A percentile compares a stretch with the other conserved stretches of the same genome.
Conservation (phyloP, 2,888 invertebrate genomes). For the Euzetes globulus region DNA sequence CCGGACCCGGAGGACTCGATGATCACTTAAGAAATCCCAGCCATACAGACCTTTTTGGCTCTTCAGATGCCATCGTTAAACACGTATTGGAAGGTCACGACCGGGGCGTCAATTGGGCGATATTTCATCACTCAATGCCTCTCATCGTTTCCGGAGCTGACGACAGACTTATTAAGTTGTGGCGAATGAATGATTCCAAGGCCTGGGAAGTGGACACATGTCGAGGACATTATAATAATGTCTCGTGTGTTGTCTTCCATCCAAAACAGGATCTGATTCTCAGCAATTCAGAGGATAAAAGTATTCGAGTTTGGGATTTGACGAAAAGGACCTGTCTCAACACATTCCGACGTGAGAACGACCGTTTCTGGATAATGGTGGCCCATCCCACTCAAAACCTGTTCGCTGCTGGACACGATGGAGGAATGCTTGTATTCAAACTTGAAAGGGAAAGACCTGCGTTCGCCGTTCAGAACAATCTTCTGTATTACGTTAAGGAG, state of each 20-base stretch:
- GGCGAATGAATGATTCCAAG: constrained; percentile 98
- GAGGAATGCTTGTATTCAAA: constrained; percentile 87
- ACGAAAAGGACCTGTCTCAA: constrained; percentile 83
- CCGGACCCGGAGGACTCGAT: constrained; percentile 73
- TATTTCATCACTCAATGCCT: constrained; percentile 89
- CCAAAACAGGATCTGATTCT: constrained; percentile 91
- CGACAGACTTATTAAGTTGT: constrained; percentile 91
- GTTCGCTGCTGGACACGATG: constrained; percentile 99
- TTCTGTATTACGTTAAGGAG: constrained; percentile 93
- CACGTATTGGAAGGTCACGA: constrained; percentile 65
- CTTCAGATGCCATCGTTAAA: constrained; percentile 60
- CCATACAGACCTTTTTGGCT: constrained; percentile 86
- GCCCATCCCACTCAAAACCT: constrained; percentile 90
- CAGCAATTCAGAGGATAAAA: constrained; percentile 95
- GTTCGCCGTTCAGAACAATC: constrained; percentile 83
- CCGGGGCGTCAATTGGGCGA: constrained; percentile 97
- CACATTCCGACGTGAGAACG: constrained; percentile 86
- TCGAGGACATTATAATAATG: constrained; percentile 99
- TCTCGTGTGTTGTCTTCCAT: constrained; percentile 94
- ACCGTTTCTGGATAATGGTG: constrained; percentile 93
- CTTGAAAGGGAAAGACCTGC: constrained; percentile 93
- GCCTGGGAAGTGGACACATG: constrained; percentile 89
- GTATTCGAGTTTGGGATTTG: constrained; percentile 98
- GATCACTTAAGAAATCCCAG: constrained; percentile 72
- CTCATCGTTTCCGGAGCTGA: constrained; percentile 97